These are phyloP conservation scores for Mythimna loreyi DNA, from an alignment of 2,888 invertebrate species.

Conservation along the genomic window DNA sequence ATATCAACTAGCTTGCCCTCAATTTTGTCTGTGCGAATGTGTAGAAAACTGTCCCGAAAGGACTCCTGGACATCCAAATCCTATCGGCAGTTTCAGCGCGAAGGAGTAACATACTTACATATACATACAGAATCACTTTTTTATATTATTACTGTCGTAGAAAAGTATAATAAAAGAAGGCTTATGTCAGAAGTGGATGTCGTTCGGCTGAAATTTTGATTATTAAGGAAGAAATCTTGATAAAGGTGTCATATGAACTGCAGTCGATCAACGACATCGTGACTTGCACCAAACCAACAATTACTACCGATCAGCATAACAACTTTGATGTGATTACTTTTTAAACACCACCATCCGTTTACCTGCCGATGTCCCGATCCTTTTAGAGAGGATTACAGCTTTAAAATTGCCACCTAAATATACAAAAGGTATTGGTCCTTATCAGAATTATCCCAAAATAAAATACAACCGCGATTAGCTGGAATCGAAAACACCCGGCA, in stretches of 20 bases:
- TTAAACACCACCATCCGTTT: conserved; percentile 13
- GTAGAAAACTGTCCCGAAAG: too few species aligned
- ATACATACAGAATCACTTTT: too few species aligned
- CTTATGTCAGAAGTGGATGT: neutral
- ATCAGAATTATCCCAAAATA: conserved; percentile 55
- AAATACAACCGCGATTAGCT: conserved; percentile 43
- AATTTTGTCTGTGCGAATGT: too few species aligned
- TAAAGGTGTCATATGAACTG: neutral
- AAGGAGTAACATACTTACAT: too few species aligned
- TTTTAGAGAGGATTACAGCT: conserved; percentile 7
- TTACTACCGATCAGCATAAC: neutral
- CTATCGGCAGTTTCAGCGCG: too few species aligned
- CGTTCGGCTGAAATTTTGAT: neutral
- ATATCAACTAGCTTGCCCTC: too few species aligned
- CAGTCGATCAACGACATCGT: neutral
- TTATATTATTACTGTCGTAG: neutral
- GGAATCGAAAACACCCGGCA: conserved; percentile 38
- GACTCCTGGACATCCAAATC: too few species aligned
- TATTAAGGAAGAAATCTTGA: neutral
- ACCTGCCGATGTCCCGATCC: neutral
- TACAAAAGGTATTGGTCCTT: conserved; percentile 32
- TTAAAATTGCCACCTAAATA: conserved; percentile 12
- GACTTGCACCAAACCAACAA: neutral
- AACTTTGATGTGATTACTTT: neutral
- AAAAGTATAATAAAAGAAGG: neutral